phyloP scores from a whole-genome alignment of 2,113 vertebrate genomes.

The Leptocoma aspasia region DNA sequence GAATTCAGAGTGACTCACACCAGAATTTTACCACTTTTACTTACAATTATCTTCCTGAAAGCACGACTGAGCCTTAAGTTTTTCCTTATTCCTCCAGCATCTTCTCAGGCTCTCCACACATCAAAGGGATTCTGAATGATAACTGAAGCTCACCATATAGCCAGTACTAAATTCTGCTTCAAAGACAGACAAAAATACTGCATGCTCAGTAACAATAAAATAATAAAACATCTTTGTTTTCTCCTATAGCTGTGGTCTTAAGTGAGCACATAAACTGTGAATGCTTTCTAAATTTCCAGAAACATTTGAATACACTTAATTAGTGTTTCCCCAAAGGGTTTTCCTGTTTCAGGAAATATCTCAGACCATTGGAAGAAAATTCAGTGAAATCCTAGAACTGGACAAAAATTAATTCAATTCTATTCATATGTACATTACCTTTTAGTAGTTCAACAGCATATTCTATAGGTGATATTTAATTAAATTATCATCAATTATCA shows the following conservation, averaged over 20 bases:
- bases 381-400: neutral
- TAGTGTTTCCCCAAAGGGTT: neutral
- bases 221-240: neutral
- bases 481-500: neutral
- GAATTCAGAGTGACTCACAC: neutral
- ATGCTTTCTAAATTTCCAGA: neutral
- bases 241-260: neutral
- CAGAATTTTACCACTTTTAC: neutral
- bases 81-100: neutral
- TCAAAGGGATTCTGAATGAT: neutral
- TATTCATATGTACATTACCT: neutral
- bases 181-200: neutral
- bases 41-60: neutral
- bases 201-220: neutral
- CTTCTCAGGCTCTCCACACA: neutral
- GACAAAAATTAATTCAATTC: neutral
- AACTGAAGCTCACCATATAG: neutral
- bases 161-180: neutral
- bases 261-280: neutral
- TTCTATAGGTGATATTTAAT: neutral
- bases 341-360: neutral
- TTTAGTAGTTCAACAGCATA: neutral
- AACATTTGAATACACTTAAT: neutral
- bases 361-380: neutral
- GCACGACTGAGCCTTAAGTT: neutral